Conservation (phyloP, 64 coral and sea anemone species). For the Pocillopora damicornis region DNA sequence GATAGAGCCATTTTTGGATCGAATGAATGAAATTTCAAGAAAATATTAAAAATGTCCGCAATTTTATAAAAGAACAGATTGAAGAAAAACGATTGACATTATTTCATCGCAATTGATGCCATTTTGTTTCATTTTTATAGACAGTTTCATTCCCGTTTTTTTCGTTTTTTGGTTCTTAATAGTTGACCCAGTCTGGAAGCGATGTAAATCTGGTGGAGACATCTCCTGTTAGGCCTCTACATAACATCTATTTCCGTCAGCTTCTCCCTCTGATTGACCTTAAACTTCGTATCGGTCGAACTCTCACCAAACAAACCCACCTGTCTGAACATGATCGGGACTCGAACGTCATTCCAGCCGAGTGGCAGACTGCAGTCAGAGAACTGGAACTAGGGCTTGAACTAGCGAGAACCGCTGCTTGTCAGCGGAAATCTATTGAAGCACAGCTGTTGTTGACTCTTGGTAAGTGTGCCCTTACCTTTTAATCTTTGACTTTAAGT, state of each 20-base stretch:
- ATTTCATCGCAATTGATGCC: not conserved
- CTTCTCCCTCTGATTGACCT: conserved; percentile 53
- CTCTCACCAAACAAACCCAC: not conserved
- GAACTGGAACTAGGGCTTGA: conserved; percentile 67
- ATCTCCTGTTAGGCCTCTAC: conserved; percentile 47
- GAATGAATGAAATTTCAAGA: no score
- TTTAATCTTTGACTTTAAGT: no score
- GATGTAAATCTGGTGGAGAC: conserved; percentile 44
- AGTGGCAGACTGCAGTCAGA: conserved; percentile 49
- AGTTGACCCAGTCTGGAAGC: conserved; percentile 44
- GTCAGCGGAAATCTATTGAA: conserved; percentile 59
- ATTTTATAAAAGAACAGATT: no score
- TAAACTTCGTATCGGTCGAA: conserved; percentile 73
- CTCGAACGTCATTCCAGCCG: conserved; percentile 3
- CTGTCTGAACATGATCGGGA: conserved; percentile 2
- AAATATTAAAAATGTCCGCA: no score
- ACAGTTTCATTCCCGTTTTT: not conserved
- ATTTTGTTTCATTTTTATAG: no score
- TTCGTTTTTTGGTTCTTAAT: not conserved
- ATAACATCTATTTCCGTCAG: conserved; percentile 75
- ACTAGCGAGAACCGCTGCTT: conserved; percentile 42
- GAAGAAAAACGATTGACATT: no score
- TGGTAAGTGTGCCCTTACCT: conserved; percentile 35
- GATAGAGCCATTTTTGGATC: no score
- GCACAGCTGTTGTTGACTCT: conserved; percentile 81